These are phyloP conservation scores for Gymnogyps californianus DNA, from an alignment of 2,113 vertebrate genomes.

Conservation along the genomic window DNA sequence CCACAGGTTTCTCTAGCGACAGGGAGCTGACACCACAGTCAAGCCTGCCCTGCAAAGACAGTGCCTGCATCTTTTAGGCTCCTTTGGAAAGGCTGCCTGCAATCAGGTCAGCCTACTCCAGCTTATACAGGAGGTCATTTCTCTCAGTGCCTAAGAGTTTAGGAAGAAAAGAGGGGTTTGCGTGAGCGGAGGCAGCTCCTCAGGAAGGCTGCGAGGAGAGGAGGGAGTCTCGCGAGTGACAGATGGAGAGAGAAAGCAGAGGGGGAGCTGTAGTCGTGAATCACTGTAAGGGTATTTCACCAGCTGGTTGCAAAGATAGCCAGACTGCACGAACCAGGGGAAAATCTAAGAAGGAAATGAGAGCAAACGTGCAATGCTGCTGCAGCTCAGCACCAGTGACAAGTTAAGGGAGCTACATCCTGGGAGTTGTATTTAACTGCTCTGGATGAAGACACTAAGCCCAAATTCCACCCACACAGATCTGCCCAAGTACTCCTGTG, in stretches of 20 bases:
- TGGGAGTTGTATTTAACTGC: neutral
- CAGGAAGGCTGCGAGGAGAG: neutral
- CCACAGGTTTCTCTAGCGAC: accelerated
- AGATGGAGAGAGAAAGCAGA: conserved; percentile 32
- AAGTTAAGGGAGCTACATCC: neutral
- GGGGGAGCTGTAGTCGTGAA: neutral
- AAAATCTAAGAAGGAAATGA: conserved; percentile 20
- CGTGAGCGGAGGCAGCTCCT: neutral
- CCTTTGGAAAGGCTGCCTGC: neutral
- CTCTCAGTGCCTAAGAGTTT: neutral
- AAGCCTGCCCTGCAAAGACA: neutral
- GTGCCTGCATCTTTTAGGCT: neutral
- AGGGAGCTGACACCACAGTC: neutral
- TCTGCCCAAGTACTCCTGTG: neutral
- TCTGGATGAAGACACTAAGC: neutral
- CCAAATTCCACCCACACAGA: neutral
- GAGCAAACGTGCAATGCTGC: neutral
- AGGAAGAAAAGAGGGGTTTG: neutral
- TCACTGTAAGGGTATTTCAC: conserved; percentile 16
- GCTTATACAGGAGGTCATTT: neutral
- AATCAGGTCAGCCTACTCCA: neutral
- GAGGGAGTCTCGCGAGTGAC: neutral
- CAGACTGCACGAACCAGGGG: neutral
- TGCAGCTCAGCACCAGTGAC: neutral
- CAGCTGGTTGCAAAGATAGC: conserved; percentile 31